Evolutionary conservation across 53 echinoderm and acorn worm genomes (phyloP).

Genomic region (Apostichopus leukothele): DNA sequence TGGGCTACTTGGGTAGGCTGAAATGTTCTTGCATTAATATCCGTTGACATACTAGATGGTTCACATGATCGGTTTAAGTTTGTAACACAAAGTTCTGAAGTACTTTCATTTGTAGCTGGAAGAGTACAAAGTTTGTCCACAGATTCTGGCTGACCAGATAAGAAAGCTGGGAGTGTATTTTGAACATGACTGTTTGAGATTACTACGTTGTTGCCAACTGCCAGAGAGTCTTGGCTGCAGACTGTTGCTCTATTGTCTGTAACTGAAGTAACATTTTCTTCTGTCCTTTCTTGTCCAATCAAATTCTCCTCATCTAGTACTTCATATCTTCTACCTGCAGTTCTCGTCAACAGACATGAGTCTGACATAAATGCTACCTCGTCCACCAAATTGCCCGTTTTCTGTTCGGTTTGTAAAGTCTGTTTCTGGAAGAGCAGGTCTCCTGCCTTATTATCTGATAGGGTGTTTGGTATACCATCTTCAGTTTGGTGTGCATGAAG

Average conservation of each 20-base stretch:
- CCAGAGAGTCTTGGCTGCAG: too few species aligned
- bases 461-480: background rate
- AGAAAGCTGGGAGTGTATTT: background rate
- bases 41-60: background rate
- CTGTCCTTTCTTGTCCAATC: background rate
- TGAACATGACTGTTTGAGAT: background rate
- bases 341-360: too few species aligned
- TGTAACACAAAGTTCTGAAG: background rate
- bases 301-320: background rate
- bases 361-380: too few species aligned
- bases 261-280: background rate
- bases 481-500: background rate
- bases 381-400: background rate
- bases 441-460: background rate
- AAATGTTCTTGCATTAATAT: background rate
- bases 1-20: background rate
- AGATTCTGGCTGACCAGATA: background rate
- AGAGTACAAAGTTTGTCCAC: background rate
- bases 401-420: background rate
- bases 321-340: background rate
- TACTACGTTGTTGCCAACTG: too few species aligned
- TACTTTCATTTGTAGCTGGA: background rate
- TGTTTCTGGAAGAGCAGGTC: background rate
- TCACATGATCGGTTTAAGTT: background rate
- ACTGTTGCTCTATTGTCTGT: background rate